These are phyloP conservation scores for Myotis myotis DNA, from an alignment of 2,797 vertebrate genomes.

Conservation along the genomic window DNA sequence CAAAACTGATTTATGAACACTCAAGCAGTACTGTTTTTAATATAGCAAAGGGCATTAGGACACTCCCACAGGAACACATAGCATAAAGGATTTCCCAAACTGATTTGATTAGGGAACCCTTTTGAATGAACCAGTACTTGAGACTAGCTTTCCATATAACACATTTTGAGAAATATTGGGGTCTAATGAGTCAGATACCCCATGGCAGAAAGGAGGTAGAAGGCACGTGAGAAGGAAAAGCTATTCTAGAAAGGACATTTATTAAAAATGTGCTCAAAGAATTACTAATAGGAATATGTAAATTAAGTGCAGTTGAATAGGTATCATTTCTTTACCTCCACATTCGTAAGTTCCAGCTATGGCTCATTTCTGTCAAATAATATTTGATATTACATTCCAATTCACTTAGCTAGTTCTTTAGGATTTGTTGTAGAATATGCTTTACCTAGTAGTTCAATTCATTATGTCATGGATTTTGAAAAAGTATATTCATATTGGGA, in stretches of 20 bases:
- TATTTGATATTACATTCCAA: neutral
- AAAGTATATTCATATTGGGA: conserved; percentile 16
- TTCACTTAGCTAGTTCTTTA: conserved; percentile 14
- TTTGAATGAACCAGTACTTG: neutral
- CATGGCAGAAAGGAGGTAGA: neutral
- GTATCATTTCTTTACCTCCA: conserved; percentile 15
- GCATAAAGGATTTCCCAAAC: neutral
- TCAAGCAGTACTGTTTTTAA: neutral
- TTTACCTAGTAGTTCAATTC: neutral
- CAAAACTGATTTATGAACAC: neutral
- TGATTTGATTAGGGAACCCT: neutral
- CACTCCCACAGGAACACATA: neutral
- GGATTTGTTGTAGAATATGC: neutral
- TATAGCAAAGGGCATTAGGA: neutral
- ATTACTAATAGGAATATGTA: neutral
- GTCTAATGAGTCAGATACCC: neutral
- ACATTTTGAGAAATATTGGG: neutral
- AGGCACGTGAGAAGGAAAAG: conserved; percentile 13
- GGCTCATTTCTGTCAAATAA: conserved; percentile 28
- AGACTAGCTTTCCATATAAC: neutral
- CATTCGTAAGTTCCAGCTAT: conserved; percentile 24
- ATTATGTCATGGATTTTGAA: conserved; percentile 32
- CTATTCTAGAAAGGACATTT: conserved; percentile 20
- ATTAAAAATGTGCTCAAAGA: conserved; percentile 33
- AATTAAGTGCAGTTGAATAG: conserved; percentile 10